Percentiles rank a stretch among this genome's conserved stretches.
phyloP scores from a whole-genome alignment of 2,113 vertebrate species.

The Clinocottus analis region DNA sequence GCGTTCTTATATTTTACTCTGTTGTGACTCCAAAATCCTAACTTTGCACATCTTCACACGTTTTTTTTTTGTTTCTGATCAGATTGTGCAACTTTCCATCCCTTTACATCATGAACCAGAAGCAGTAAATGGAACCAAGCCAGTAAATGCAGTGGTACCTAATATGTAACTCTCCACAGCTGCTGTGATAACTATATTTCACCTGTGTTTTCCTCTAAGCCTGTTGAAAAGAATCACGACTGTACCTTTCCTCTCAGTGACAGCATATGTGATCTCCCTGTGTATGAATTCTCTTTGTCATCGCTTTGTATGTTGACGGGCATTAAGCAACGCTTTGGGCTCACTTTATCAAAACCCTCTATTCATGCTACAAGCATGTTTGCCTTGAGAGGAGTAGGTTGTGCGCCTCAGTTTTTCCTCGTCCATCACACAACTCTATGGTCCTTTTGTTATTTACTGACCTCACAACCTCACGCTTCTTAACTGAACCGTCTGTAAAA shows the following conservation, averaged over 20 bases:
- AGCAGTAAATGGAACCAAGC: slow-evolving; percentile 9
- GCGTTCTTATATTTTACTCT: background rate
- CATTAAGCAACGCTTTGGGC: slow-evolving; percentile 16
- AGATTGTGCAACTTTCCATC: slow-evolving; percentile 3
- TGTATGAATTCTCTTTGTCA: background rate
- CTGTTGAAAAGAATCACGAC: background rate
- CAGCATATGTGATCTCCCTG: background rate
- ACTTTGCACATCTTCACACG: background rate
- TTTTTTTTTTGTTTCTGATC: slow-evolving; percentile 1
- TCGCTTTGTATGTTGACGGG: slow-evolving; percentile 13
- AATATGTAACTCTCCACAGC: background rate
- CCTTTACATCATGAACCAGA: slow-evolving; percentile 4
- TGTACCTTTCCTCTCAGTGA: slow-evolving; percentile 3
- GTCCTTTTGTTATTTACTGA: slow-evolving; percentile 23
- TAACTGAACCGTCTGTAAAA: slow-evolving; percentile 21
- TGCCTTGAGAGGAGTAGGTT: slow-evolving; percentile 20
- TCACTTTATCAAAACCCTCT: slow-evolving; percentile 10
- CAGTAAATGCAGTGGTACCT: background rate
- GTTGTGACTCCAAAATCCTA: background rate
- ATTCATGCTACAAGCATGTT: slow-evolving; percentile 22
- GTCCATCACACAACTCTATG: slow-evolving; percentile 10
- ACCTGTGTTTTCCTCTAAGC: slow-evolving; percentile 11
- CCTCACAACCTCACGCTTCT: slow-evolving; percentile 28
- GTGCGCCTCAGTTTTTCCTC: slow-evolving; percentile 31
- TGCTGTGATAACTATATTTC: background rate